These are phyloP conservation scores for Drosophila jambulina DNA, from an alignment of 1,140 invertebrate genomes.

Conservation along the genomic window DNA sequence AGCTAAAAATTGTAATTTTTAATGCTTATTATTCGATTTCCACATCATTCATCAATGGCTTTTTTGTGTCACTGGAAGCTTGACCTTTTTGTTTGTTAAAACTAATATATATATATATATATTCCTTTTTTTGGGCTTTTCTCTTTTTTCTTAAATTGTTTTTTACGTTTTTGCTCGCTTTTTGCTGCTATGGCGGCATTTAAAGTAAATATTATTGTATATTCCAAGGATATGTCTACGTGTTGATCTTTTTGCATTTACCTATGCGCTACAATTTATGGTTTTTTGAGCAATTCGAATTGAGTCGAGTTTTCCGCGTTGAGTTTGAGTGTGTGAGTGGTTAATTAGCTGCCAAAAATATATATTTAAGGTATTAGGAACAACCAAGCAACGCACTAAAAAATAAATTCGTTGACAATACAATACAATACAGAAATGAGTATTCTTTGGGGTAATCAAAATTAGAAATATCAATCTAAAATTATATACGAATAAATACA, in stretches of 20 bases:
- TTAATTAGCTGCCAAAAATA: slow-evolving; percentile 55
- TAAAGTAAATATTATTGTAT: slow-evolving; percentile 84
- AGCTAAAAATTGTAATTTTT: slow-evolving; percentile 76
- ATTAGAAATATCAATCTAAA: slow-evolving; percentile 44
- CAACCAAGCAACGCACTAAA: slow-evolving; percentile 58
- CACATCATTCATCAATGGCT: slow-evolving; percentile 63
- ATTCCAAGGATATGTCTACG: slow-evolving; percentile 85
- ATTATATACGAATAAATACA: slow-evolving; percentile 35
- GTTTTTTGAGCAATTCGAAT: slow-evolving; percentile 69
- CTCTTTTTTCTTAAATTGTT: slow-evolving; percentile 21
- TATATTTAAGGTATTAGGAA: slow-evolving; percentile 58
- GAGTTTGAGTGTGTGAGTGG: slow-evolving; percentile 10
- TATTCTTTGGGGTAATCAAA: slow-evolving; percentile 72
- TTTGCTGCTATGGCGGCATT: slow-evolving; percentile 73
- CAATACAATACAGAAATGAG: slow-evolving; percentile 67
- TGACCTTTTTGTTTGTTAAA: slow-evolving; percentile 68
- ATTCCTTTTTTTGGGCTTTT: slow-evolving; percentile 31
- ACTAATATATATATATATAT: slow-evolving; percentile 61
- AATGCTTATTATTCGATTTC: slow-evolving; percentile 78
- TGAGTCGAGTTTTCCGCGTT: slow-evolving; percentile 52
- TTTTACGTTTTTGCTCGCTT: slow-evolving; percentile 33
- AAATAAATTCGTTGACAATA: slow-evolving; percentile 73
- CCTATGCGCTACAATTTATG: slow-evolving; percentile 67
- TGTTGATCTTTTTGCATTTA: slow-evolving; percentile 78
- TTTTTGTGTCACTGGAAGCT: slow-evolving; percentile 79